Base-by-base conservation (phyloP, 2,797 vertebrate species). In the Vultur gryphus region DNA sequence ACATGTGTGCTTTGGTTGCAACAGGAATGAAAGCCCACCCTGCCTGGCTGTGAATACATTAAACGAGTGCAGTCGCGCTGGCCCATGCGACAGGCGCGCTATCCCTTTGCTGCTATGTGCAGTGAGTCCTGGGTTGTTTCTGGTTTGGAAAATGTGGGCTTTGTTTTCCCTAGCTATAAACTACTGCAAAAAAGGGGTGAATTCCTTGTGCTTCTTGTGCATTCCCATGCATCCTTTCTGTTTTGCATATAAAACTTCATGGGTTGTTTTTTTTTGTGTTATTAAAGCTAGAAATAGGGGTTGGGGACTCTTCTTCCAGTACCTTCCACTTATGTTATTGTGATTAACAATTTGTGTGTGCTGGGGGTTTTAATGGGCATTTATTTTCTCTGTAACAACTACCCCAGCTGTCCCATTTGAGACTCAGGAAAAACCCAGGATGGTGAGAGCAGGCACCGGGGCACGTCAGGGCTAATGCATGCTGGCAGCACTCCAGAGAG, bases 41-140 rank as follows among this genome's bases (percentile, higher is more conserved):
- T 77, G 72, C 37, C 55, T 48, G 69, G 29, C 46, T 41, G 21
- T 17, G 72, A 31, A 5, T 35, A 2, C 10, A 1, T 41, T 17
- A 37, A 39, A 54, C 5, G 19, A 14, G 25, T 6, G 6, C 43
- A 33, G 20, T 46, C 2, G 10, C 0, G 1, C 33, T 58, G 26
- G 24, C 13, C 57, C 8, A 2, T 1, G 18, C 0, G 4, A 18
- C 39, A 25, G 29, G 18, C 2, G 1, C 1, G 4, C 7, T 1
- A 8, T 26, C 39, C 35, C 52, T 58, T 88, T 44, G 37, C 61
- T 69, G 69, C 3, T 8, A 19, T 8, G 31, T 41, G 15, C 29
- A 18, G 48, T 0, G 15, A 82, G 35, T 44, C 52, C 61, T 1
- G 1, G 21, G 35, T 43, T 77, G 37, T 11, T 59, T 55, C 35